Conservation (phyloP, 30 jellyfish, hydroid and myxozoan genomes). For the Pelagia noctiluca region DNA sequence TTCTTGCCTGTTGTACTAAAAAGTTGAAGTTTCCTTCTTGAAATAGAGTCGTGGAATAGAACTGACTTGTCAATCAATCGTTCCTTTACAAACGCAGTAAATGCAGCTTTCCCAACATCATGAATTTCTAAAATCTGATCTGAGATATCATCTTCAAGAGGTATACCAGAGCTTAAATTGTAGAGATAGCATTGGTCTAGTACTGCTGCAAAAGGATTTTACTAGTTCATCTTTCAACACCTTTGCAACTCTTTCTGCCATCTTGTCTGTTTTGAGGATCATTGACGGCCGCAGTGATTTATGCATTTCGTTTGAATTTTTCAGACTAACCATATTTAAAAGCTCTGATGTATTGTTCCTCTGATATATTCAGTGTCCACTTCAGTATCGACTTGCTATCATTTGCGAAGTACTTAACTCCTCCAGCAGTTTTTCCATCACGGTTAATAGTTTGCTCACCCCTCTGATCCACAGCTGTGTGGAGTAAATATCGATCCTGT, state of each 20-base stretch:
- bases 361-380: conserved; percentile 17
- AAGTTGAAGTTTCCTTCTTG: not conserved
- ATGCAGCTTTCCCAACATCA: not conserved
- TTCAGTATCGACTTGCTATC: conserved; percentile 24
- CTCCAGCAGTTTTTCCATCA: too few relatives aligned
- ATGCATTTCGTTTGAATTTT: not conserved
- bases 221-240: conserved; percentile 3
- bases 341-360: conserved; percentile 1
- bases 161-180: conserved; percentile 19
- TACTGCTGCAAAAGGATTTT: not conserved
- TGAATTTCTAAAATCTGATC: not conserved
- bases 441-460: conserved; percentile 37
- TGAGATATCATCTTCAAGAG: not conserved
- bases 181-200: not conserved
- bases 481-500: conserved; percentile 3
- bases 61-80: not conserved
- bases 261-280: conserved; percentile 10
- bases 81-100: not conserved
- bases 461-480: conserved; percentile 38
- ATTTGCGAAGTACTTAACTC: conserved; percentile 21
- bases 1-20: not conserved
- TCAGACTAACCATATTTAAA: not conserved
- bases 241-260: not conserved
- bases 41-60: not conserved
- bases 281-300: conserved; percentile 26